Percentiles rank a stretch among this genome's conserved stretches.
These are phyloP conservation scores for Scomberomorus guttatus DNA, from an alignment of 2,797 vertebrate species.

Conservation along the genomic window DNA sequence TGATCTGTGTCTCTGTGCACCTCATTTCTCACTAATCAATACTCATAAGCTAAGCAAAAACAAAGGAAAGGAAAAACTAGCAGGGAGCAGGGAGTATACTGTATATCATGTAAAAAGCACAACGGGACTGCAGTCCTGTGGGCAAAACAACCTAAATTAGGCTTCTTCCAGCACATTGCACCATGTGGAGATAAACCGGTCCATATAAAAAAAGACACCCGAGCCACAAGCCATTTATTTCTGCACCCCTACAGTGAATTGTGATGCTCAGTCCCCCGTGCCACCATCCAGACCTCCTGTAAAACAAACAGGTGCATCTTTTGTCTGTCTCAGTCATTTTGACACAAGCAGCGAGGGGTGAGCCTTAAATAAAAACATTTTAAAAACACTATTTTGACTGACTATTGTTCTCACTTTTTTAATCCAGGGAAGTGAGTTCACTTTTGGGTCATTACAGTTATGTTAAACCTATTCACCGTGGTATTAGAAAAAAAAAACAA, in stretches of 20 bases:
- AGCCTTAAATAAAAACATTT: constrained; percentile 3
- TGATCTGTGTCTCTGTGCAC: constrained; percentile 26
- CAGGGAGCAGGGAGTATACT: background rate
- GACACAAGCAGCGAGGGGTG: constrained; percentile 32
- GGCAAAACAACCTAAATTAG: constrained; percentile 24
- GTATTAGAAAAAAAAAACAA: constrained; percentile 9
- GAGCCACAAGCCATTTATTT: constrained; percentile 25
- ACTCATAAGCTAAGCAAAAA: constrained; percentile 54
- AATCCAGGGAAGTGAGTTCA: constrained; percentile 25
- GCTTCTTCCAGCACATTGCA: constrained; percentile 21
- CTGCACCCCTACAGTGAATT: constrained; percentile 44
- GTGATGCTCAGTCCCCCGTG: constrained; percentile 48
- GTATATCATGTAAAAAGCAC: constrained; percentile 31
- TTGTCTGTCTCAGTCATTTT: constrained; percentile 66
- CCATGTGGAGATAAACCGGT: constrained; percentile 6
- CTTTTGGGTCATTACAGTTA: constrained; percentile 14
- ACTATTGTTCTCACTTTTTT: constrained; percentile 36
- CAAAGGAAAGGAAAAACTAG: constrained; percentile 28
- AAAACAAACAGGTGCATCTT: constrained; percentile 76
- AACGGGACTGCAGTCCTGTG: background rate
- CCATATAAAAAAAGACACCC: constrained; percentile 23
- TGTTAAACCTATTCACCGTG: constrained; percentile 36
- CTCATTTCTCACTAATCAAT: constrained; percentile 33
- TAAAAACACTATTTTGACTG: constrained; percentile 5
- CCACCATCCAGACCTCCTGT: constrained; percentile 48